Conservation (phyloP, 1,140 invertebrate species). For the Vollenhovia emeryi region DNA sequence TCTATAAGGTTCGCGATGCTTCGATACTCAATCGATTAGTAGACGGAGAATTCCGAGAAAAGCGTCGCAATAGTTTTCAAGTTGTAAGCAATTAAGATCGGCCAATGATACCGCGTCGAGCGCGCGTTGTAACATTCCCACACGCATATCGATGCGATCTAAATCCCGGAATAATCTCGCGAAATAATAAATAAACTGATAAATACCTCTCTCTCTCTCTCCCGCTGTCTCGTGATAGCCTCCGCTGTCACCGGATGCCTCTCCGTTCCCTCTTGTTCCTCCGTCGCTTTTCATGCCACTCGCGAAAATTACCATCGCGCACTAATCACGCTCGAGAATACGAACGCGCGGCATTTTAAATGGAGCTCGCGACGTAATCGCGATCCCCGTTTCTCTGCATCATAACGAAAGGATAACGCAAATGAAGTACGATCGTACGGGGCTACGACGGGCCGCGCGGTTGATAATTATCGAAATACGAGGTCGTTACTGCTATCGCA, state of each 20-base stretch:
- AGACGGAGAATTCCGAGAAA: background rate
- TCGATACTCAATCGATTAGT: background rate
- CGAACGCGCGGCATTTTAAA: background rate
- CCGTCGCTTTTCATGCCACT: background rate
- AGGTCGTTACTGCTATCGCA: background rate
- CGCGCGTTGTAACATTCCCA: background rate
- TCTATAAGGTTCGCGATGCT: background rate
- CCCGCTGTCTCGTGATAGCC: no score
- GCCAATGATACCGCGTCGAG: background rate
- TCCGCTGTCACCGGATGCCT: background rate
- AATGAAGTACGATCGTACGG: background rate
- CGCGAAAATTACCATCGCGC: background rate
- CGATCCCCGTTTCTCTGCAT: background rate
- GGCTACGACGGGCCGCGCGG: background rate
- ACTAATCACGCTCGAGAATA: background rate
- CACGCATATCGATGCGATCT: background rate
- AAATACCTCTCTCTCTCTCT: no score
- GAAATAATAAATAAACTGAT: background rate
- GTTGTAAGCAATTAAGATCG: background rate
- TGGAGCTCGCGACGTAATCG: background rate
- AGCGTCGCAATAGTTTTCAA: background rate
- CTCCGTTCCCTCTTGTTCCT: background rate
- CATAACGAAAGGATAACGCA: background rate
- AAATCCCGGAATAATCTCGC: background rate
- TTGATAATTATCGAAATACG: background rate